A percentile compares a stretch with the other conserved stretches of the same genome.
phyloP scores from a whole-genome alignment of 2,113 vertebrate genomes.

The Dunckerocampus dactyliophorus region DNA sequence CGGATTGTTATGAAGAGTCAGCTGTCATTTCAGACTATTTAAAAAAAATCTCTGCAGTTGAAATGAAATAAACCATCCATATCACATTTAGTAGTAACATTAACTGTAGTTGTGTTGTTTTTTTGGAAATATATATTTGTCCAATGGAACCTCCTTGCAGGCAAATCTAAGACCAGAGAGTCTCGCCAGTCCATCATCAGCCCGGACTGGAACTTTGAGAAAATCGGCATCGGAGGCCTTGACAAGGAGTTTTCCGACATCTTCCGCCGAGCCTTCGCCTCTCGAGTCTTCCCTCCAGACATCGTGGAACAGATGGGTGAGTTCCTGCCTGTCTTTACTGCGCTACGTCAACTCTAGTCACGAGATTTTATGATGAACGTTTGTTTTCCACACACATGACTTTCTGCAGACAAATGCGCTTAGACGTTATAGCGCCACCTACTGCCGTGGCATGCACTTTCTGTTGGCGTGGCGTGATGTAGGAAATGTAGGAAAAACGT shows the following conservation, averaged over 20 bases:
- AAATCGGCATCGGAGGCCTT: conserved; percentile 95
- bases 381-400: no score
- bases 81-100: no score
- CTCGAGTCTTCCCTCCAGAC: conserved; percentile 93
- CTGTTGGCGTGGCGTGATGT: no score
- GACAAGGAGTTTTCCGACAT: conserved; percentile 97
- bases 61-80: no score
- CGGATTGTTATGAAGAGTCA: no score
- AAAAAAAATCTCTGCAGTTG: no score
- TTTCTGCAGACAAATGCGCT: no score
- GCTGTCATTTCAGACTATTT: no score
- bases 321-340: neutral
- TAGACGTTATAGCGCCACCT: neutral
- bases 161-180: conserved; percentile 89
- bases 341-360: no score
- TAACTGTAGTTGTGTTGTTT: neutral
- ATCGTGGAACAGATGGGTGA: conserved; percentile 98
- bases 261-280: conserved; percentile 94
- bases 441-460: neutral
- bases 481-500: no score
- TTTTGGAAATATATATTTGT: neutral
- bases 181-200: conserved; percentile 96
- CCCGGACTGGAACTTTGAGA: conserved; percentile 98
- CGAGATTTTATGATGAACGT: no score
- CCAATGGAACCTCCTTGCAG: conserved; percentile 51